Evolutionary conservation across 2,113 vertebrate species (phyloP), one percentile per base, ranked within the genome.

Genomic region (Lontra canadensis): DNA sequence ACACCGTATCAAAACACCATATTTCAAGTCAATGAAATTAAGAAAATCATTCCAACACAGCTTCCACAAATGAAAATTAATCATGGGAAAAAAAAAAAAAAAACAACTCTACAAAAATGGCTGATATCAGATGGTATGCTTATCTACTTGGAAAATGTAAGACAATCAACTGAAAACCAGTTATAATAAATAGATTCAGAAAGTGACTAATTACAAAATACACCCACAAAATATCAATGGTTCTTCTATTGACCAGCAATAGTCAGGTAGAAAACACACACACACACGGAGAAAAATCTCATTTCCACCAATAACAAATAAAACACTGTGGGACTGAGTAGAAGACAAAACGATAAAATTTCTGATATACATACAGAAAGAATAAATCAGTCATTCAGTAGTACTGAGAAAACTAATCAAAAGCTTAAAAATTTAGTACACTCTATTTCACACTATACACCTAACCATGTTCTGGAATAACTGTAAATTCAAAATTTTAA

Each of bases 11-110:
- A 74, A 96, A 95, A 92, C 42, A 86, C 25, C 59, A 7, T 84
- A 82, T 71, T 82, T 92, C 52, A 91, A 94, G 69, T 83, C 61
- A 94, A 78, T 47, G 31, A 91, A 96, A 94, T 92, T 94, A 79
- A 88, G 31, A 79, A 94, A 92, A 79, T 39, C 71, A 84, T 88
- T 94, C 49, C 44, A 94, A 52, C 49, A 84, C 3, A 84, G 78
- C 36, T 84, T 92, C 31, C 36, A 42, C 79, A 84, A 67, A 15
- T 88, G 14, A 94, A 94, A 85, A 94, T 84, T 78, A 88, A 84
- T 59, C 21, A 91, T 44, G 23, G 71, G 63, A 87, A 91, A 93
- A 59, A 49, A 49, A 87, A 91, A 93, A 59, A 49, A 49, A 49
- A 49, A 15, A 52, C 15, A 15, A 4, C 10, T 79, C 47, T 7